Conservation (phyloP, 2,797 vertebrate species). For the Hybognathus amarus region DNA sequence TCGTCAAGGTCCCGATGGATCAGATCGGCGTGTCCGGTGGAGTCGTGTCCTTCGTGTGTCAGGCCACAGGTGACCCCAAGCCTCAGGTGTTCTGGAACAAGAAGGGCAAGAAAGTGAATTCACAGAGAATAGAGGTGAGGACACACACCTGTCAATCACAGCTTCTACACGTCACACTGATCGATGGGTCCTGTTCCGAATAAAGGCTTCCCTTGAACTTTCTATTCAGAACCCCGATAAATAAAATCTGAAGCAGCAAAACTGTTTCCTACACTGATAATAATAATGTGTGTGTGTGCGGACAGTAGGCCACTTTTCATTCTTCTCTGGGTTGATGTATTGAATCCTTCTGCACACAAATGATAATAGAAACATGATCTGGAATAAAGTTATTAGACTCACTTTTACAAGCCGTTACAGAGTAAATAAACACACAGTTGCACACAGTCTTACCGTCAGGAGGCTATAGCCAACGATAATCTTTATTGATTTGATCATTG, state of each 20-base stretch:
- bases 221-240: neutral
- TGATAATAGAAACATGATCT: neutral
- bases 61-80: constrained; percentile 91
- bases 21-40: constrained; percentile 97
- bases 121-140: constrained; percentile 96
- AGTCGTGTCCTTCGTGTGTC: constrained; percentile 97
- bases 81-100: constrained; percentile 98
- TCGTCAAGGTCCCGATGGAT: constrained; percentile 92
- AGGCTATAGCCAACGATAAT: neutral
- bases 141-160: neutral
- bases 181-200: rapidly evolving
- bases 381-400: neutral
- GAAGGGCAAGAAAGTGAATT: constrained; percentile 98
- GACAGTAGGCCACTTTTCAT: neutral
- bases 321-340: neutral
- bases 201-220: neutral
- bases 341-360: neutral
- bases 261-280: neutral
- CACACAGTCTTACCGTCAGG: neutral
- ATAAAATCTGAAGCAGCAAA: neutral
- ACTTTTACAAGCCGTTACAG: neutral
- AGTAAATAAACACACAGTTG: no score
- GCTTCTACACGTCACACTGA: no score
- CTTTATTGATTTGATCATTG: neutral
- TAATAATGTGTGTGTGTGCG: neutral